phyloP scores from a whole-genome alignment of 2,888 invertebrate species.

The Pheosia tremula region DNA sequence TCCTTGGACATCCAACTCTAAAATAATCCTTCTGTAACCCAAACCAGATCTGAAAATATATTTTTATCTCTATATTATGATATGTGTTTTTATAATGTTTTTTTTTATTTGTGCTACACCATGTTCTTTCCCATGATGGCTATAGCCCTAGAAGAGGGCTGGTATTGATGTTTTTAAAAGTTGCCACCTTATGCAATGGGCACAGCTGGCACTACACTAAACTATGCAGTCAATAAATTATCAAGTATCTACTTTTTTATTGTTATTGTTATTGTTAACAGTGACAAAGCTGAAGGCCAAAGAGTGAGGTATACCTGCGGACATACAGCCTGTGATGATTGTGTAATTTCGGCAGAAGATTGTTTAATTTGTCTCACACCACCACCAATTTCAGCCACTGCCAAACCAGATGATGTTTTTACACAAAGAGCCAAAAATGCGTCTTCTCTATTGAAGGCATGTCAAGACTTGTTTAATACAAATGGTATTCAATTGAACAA shows the following conservation, averaged over 20 bases:
- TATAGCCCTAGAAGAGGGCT: too few relatives aligned
- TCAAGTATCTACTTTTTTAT: not conserved
- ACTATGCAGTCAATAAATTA: not conserved
- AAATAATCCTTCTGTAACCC: too few relatives aligned
- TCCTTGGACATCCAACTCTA: too few relatives aligned
- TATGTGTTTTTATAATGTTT: too few relatives aligned
- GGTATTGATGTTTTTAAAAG: too few relatives aligned
- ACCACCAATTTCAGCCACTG: slow-evolving; percentile 28
- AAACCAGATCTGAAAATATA: too few relatives aligned
- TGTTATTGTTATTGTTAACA: slow-evolving; percentile 34
- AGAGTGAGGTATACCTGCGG: slow-evolving; percentile 65
- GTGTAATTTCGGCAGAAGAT: slow-evolving; percentile 44
- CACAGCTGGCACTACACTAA: too few relatives aligned
- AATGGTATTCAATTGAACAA: slow-evolving; percentile 53
- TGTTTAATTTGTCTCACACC: slow-evolving; percentile 60
- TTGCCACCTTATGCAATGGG: too few relatives aligned
- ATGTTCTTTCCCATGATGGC: too few relatives aligned
- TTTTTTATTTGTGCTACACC: too few relatives aligned
- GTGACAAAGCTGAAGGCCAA: slow-evolving; percentile 57
- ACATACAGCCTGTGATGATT: slow-evolving; percentile 64
- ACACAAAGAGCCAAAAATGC: slow-evolving; percentile 54
- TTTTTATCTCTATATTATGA: too few relatives aligned
- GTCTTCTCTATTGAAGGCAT: slow-evolving; percentile 48
- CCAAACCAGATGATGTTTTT: slow-evolving; percentile 48
- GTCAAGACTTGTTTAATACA: slow-evolving; percentile 59